phyloP scores from a whole-genome alignment of 2,797 vertebrate species.

The Hephaestus fuliginosus region DNA sequence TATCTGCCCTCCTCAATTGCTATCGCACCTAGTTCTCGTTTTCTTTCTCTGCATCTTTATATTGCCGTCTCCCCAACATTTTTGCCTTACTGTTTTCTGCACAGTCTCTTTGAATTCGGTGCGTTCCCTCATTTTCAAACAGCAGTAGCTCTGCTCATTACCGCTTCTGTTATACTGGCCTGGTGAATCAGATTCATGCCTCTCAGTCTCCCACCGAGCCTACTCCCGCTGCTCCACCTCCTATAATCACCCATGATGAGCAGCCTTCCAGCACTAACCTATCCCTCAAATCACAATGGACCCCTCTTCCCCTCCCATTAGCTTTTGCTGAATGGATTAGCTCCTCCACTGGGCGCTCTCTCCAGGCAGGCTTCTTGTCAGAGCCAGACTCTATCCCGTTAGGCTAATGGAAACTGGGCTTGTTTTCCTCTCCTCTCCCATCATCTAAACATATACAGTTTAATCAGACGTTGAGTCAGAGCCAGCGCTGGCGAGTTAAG shows the following conservation, averaged over 20 bases:
- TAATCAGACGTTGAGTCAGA: constrained; percentile 80
- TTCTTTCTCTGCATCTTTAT: constrained; percentile 23
- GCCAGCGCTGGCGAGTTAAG: constrained; percentile 68
- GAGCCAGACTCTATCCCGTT: constrained; percentile 72
- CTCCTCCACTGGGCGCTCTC: constrained; percentile 73
- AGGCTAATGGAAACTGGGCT: constrained; percentile 80
- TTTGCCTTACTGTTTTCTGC: constrained; percentile 21
- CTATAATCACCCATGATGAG: constrained; percentile 85
- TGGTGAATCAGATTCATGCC: constrained; percentile 67
- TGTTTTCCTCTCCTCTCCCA: constrained; percentile 72
- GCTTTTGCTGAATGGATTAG: constrained; percentile 83
- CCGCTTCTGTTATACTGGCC: constrained; percentile 49
- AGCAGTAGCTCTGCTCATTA: constrained; percentile 60
- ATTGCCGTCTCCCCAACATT: neutral
- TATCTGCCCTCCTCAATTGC: constrained; percentile 29
- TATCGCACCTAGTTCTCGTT: constrained; percentile 20
- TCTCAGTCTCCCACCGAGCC: constrained; percentile 74
- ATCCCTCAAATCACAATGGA: constrained; percentile 85
- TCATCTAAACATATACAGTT: constrained; percentile 79
- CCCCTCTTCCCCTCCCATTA: constrained; percentile 82
- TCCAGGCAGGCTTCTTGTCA: constrained; percentile 72
- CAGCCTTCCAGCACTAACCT: constrained; percentile 83
- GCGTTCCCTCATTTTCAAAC: constrained; percentile 48
- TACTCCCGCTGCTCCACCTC: constrained; percentile 79
- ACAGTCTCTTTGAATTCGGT: constrained; percentile 35